Conservation (phyloP, 2,113 vertebrate genomes). For the Eptatretus burgeri region DNA sequence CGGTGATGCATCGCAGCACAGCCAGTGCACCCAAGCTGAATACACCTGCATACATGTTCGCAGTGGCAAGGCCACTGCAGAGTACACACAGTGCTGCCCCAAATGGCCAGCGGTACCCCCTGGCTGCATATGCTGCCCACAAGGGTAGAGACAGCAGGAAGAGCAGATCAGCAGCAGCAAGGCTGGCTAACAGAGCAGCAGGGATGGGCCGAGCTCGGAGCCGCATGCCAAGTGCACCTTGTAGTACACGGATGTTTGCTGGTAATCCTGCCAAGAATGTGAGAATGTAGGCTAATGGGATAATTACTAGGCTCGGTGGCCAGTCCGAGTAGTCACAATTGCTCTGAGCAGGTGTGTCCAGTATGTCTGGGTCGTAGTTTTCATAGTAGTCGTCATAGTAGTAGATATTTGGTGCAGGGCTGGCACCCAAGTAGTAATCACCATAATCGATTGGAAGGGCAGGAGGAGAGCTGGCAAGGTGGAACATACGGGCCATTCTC, state of each 20-base stretch:
- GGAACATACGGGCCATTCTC: too few species aligned
- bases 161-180: constrained; percentile 24
- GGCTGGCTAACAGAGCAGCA: constrained; percentile 24
- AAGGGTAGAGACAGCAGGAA: constrained; percentile 26
- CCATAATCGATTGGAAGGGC: too few species aligned
- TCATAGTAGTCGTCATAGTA: too few species aligned
- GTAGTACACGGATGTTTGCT: constrained; percentile 21
- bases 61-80: constrained; percentile 25
- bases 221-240: constrained; percentile 14
- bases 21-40: constrained; percentile 28
- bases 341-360: too few species aligned
- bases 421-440: too few species aligned
- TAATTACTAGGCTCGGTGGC: constrained; percentile 34
- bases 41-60: constrained; percentile 29
- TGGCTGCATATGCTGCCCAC: constrained; percentile 23
- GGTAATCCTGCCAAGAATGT: constrained; percentile 20
- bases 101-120: constrained; percentile 16
- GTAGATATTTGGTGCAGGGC: too few species aligned
- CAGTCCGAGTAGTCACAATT: constrained; percentile 29
- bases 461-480: too few species aligned
- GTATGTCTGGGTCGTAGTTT: too few species aligned
- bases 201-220: constrained; percentile 16
- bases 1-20: constrained; percentile 23
- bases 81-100: constrained; percentile 23
- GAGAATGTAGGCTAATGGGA: constrained; percentile 23